Conservation (phyloP, 2,113 vertebrate genomes). For the Crotalus helleri region DNA sequence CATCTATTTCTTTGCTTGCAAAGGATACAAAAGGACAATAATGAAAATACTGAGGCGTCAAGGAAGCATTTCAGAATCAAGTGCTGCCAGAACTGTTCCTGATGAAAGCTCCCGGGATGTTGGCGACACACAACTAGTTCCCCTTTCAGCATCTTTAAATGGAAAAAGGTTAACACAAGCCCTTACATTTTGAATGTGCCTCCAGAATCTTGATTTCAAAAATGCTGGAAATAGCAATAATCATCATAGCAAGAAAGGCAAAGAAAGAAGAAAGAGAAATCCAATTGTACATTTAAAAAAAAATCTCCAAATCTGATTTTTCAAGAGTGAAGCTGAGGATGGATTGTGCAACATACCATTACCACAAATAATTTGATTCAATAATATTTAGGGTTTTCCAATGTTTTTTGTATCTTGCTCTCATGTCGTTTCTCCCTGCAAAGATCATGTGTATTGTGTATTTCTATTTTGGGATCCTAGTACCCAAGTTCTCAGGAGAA, state of each 20-base stretch:
- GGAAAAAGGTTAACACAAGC: slow-evolving; percentile 56
- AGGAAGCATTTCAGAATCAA: slow-evolving; percentile 88
- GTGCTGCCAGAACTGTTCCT: slow-evolving; percentile 78
- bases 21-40: slow-evolving; percentile 93
- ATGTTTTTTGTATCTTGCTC: slow-evolving; percentile 14
- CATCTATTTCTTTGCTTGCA: slow-evolving; percentile 97
- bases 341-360: not conserved
- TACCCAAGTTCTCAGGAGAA: slow-evolving; percentile 16
- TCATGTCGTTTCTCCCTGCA: slow-evolving; percentile 24
- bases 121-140: slow-evolving; percentile 65
- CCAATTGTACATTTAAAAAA: not conserved
- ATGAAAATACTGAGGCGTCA: slow-evolving; percentile 84
- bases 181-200: not conserved
- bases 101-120: slow-evolving; percentile 83
- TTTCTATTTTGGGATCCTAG: not conserved
- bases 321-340: slow-evolving; percentile 6
- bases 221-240: slow-evolving; percentile 8
- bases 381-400: not conserved
- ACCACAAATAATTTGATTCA: not conserved
- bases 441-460: slow-evolving; percentile 11
- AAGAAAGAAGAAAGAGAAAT: not conserved
- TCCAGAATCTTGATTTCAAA: not conserved
- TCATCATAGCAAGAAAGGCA: not conserved
- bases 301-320: slow-evolving; percentile 14
- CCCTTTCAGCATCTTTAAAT: slow-evolving; percentile 66